phyloP scores from a whole-genome alignment of 1,140 invertebrate genomes.

The Plectrocnemia conspersa region DNA sequence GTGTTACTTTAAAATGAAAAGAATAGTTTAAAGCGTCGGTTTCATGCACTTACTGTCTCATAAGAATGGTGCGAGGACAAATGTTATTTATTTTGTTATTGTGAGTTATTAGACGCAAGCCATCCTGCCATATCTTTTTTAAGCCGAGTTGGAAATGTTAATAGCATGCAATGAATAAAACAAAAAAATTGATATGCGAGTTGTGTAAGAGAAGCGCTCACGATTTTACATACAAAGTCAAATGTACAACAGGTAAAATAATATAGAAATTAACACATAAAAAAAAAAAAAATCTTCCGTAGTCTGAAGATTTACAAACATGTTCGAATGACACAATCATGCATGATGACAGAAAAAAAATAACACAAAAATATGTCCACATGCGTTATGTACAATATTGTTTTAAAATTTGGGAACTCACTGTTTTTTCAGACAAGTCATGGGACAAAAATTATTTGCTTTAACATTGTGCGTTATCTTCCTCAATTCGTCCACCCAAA shows the following conservation, averaged over 20 bases:
- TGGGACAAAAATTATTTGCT: conserved; percentile 97
- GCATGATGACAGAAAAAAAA: too few relatives aligned
- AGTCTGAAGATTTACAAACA: too few relatives aligned
- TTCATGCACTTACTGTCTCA: conserved; percentile 89
- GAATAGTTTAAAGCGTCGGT: too few relatives aligned
- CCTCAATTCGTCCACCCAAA: conserved; percentile 91
- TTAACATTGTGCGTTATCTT: conserved; percentile 97
- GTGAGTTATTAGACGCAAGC: conserved; percentile 85
- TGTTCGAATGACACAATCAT: too few relatives aligned
- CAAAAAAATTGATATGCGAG: conserved; percentile 37
- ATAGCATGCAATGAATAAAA: conserved; percentile 29
- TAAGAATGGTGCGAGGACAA: conserved; percentile 89
- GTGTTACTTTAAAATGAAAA: conserved; percentile 4
- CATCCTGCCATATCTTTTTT: conserved; percentile 84
- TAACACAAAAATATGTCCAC: too few relatives aligned
- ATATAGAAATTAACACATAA: conserved; percentile 1
- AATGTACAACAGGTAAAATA: not conserved
- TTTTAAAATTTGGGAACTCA: too few relatives aligned
- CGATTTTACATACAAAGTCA: conserved; percentile 4
- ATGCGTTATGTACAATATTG: conserved; percentile 6
- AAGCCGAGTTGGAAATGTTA: conserved; percentile 40
- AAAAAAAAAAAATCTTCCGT: not conserved
- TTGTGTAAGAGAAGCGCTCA: not conserved
- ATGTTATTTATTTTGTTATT: conserved; percentile 97
- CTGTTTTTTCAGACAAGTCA: conserved; percentile 99